Evolutionary conservation across 2,888 invertebrate species (phyloP), one percentile per base, ranked within the genome.

Genomic region (Biston betularia): DNA sequence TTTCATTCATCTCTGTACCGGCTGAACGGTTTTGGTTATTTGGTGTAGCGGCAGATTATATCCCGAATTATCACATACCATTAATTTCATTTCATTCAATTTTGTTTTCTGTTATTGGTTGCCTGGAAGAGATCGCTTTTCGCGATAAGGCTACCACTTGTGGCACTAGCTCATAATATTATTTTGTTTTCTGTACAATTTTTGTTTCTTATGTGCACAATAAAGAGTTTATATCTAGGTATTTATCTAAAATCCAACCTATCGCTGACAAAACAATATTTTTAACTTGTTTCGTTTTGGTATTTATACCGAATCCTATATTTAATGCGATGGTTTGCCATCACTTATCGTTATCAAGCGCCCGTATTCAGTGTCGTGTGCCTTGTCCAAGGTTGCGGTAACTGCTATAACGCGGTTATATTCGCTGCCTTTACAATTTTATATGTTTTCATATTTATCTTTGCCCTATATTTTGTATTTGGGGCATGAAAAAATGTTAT

Each of bases 341-440:
- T 66, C 44, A 48, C 59, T 48, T 63, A 48, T 63, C 56, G 69
- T 68, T 68, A 68, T 68, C 69, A 62, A 46, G 35, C 59, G 46
- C 63, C 69, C 69, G 63, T 63, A 69, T 70, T 69, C 61, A 62
- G 42, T 70, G 69, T 59, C 53, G 46, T 65, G 53, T 63, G 58
- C 46, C 44, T 52, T 54, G 46, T 44, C 59, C 69, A 59, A 67
- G 58, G 66, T 56, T 63, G 24, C 48, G 14, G 57, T 24, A 33
- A 49, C 40, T 49, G 58, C 33, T 52, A 60, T 58, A 60, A 55
- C 52, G n/a, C 24, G 55, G 15, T 49, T 40, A 57, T n/a, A 34
- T 35, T 34, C 15, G 35, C n/a, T 58, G 24, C 54, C 40, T 11
- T 54, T 40, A 54, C 42, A 54, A 40, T 38, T 53, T 11, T 40